Base-by-base conservation (phyloP, 2,888 invertebrate genomes). In the Tenodera sinensis region DNA sequence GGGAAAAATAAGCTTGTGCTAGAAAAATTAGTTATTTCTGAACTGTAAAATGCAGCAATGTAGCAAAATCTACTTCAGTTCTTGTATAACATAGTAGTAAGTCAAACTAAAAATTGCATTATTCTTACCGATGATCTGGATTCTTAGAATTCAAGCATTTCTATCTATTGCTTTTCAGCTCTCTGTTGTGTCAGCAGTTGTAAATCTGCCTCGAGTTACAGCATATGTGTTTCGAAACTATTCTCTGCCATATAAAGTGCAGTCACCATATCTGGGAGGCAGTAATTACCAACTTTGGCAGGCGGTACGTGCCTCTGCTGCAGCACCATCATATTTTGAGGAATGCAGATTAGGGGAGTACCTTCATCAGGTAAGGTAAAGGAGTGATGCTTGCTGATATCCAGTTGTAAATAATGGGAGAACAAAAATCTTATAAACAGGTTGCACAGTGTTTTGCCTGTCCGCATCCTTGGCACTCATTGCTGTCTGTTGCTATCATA, bases 301-400 rank as follows among this genome's bases (percentile, higher is more conserved):
- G 94, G 97, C 97, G 25, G 96, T 97, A 42, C 94, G 98, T 91
- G 98, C 98, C 0, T 98, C 98, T 0, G 97, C 98, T 84, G 98
- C 98, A 84, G 98, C 98, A 8, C 98, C 98, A 3, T 97, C 97
- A 0, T 98, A 98, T 94, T 98, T 98, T 94, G 96, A 97, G 92
- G 98, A 98, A 93, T 97, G 96, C 92, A 94, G 95, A 91, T 94
- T 96, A 28, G 96, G 96, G 89, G 96, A 96, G 15, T 94, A 95
- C 91, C 93, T 97, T 91, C 96, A 96, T 92, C 96, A 96, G 94
- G 95, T 95, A 92, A 90, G 91, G 25, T 20, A 71, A n/a, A n/a
- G n/a, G 20, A 71, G 1, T 20, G 20, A 20, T 20, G 12, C 9
- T 42, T 42, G 6, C 12, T 42, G 42, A 42, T 1, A 12, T 42